These are phyloP conservation scores for Hypomecis atomaria DNA, from an alignment of 2,888 invertebrate genomes.

Conservation along the genomic window DNA sequence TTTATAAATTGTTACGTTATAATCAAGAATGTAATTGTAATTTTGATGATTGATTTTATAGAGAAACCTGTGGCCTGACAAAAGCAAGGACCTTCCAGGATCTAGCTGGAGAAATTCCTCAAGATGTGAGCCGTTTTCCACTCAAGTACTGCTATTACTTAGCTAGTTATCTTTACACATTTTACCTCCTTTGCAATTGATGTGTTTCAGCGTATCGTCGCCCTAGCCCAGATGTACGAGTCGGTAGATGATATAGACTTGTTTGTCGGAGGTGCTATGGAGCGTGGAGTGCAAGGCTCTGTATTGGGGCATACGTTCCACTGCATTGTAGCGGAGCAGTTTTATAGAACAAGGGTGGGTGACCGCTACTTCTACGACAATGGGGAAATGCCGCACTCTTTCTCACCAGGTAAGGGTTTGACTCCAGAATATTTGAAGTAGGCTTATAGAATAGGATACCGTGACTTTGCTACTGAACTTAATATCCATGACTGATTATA, in stretches of 20 bases:
- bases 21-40: background rate
- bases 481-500: too few relatives aligned
- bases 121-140: constrained; percentile 80
- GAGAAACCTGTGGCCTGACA: constrained; percentile 90
- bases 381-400: constrained; percentile 86
- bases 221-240: constrained; percentile 87
- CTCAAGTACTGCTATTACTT: background rate
- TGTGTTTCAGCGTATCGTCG: constrained; percentile 85
- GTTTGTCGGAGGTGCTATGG: constrained; percentile 93
- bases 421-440: background rate
- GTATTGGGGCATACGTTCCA: constrained; percentile 95
- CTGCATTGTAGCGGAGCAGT: constrained; percentile 94
- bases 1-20: too few relatives aligned
- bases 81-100: constrained; percentile 89
- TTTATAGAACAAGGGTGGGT: constrained; percentile 92
- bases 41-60: constrained; percentile 68
- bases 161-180: too few relatives aligned
- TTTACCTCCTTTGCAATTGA: background rate
- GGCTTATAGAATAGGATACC: too few relatives aligned
- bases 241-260: constrained; percentile 94
- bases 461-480: too few relatives aligned
- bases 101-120: constrained; percentile 87
- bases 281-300: constrained; percentile 89
- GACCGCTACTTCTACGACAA: constrained; percentile 95
- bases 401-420: constrained; percentile 84